phyloP scores from a whole-genome alignment of 2,797 vertebrate species.

The Dendrocincla tyrannina region DNA sequence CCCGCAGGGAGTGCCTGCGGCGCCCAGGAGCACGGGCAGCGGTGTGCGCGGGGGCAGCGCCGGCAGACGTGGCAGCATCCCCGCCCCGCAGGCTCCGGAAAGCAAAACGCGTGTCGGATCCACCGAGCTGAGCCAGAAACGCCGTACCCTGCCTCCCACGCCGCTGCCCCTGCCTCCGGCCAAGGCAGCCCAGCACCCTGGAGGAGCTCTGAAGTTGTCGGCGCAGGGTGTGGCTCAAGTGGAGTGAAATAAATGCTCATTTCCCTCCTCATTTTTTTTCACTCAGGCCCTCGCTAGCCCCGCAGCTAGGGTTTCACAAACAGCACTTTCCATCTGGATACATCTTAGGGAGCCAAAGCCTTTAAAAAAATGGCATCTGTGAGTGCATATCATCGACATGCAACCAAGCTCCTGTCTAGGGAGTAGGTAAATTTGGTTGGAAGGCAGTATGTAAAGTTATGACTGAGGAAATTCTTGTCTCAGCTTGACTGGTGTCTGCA shows the following conservation, averaged over 20 bases:
- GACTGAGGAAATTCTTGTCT: background rate
- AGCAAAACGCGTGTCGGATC: too few relatives aligned
- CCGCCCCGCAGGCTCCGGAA: too few relatives aligned
- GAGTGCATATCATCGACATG: background rate
- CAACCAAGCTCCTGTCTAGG: background rate
- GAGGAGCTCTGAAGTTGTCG: background rate
- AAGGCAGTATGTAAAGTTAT: background rate
- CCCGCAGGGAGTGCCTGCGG: too few relatives aligned
- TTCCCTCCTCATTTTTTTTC: background rate
- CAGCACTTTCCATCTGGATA: background rate
- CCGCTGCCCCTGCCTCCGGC: background rate
- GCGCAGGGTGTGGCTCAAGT: background rate
- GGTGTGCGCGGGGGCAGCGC: background rate
- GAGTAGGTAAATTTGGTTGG: background rate
- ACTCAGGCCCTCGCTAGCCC: background rate
- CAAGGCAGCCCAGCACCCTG: fast-evolving
- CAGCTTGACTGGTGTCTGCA: background rate
- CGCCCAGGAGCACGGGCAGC: too few relatives aligned
- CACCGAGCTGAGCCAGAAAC: too few relatives aligned
- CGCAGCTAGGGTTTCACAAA: background rate
- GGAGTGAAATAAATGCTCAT: background rate
- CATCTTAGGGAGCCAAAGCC: background rate
- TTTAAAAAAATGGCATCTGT: background rate
- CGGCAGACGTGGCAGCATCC: background rate
- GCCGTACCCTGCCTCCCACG: background rate